Percentiles rank a stretch among this genome's conserved stretches.
Evolutionary conservation across 1,140 invertebrate genomes (phyloP).

Genomic region (Telenomus remus): DNA sequence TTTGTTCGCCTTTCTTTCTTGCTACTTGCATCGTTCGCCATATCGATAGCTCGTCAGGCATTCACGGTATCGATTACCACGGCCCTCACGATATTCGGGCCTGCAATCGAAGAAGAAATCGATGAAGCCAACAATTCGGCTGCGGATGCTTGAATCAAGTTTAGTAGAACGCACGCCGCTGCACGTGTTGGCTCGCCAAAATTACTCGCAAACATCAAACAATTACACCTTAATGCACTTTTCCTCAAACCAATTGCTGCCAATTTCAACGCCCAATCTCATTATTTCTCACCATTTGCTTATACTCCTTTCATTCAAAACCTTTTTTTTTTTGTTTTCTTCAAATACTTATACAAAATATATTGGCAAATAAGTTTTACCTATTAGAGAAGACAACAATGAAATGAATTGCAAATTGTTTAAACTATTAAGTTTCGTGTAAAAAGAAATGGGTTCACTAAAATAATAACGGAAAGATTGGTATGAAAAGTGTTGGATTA

Average conservation of each 20-base stretch:
- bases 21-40: slow-evolving; percentile 42
- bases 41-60: slow-evolving; percentile 22
- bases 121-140: slow-evolving; percentile 51
- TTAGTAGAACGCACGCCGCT: slow-evolving; percentile 40
- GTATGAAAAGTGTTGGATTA: slow-evolving; percentile 41
- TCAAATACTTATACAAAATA: too few species aligned
- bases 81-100: slow-evolving; percentile 41
- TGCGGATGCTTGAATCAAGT: slow-evolving; percentile 37
- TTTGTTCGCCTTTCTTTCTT: slow-evolving; percentile 40
- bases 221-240: slow-evolving; percentile 42
- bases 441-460: slow-evolving; percentile 25
- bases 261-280: slow-evolving; percentile 5
- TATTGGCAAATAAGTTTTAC: too few species aligned
- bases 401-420: too few species aligned
- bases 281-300: slow-evolving; percentile 9
- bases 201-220: slow-evolving; percentile 42
- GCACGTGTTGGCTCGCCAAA: slow-evolving; percentile 24
- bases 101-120: slow-evolving; percentile 57
- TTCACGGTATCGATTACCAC: slow-evolving; percentile 48
- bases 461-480: slow-evolving; percentile 25
- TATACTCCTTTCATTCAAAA: neutral
- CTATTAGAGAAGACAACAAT: too few species aligned
- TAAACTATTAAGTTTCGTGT: neutral
- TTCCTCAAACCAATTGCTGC: slow-evolving; percentile 16
- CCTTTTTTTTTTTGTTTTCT: neutral